These are phyloP conservation scores for Upupa epops DNA, from an alignment of 2,113 vertebrate genomes.

Conservation along the genomic window DNA sequence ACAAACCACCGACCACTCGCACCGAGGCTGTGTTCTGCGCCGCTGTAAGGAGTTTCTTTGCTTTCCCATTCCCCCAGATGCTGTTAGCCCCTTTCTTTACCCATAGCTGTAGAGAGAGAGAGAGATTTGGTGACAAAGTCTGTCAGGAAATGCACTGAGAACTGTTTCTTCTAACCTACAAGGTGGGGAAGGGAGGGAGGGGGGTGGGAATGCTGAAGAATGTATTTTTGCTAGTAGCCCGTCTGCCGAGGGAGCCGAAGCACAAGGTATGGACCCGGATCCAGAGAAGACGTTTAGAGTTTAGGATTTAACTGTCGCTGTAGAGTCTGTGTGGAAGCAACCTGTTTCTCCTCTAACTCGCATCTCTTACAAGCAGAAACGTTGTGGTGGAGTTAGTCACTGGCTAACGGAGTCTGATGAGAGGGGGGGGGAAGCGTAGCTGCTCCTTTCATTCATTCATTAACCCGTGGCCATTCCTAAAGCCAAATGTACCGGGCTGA, in stretches of 20 bases:
- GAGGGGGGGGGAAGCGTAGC: slow-evolving; percentile 59
- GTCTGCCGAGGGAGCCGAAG: slow-evolving; percentile 75
- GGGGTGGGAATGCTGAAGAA: slow-evolving; percentile 68
- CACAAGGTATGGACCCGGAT: slow-evolving; percentile 72
- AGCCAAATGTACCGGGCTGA: slow-evolving; percentile 70
- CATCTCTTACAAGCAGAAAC: slow-evolving; percentile 34
- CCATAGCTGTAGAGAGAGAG: slow-evolving; percentile 67
- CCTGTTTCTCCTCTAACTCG: slow-evolving; percentile 62
- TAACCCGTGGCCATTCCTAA: slow-evolving; percentile 79
- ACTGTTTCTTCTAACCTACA: slow-evolving; percentile 71
- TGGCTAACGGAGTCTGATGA: slow-evolving; percentile 67
- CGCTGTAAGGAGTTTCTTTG: slow-evolving; percentile 59
- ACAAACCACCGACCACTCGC: background rate
- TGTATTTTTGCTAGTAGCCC: slow-evolving; percentile 81
- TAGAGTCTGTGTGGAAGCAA: slow-evolving; percentile 70
- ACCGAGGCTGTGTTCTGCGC: slow-evolving; percentile 55
- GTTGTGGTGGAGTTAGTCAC: slow-evolving; percentile 63
- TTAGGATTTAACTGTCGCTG: slow-evolving; percentile 73
- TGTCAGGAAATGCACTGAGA: slow-evolving; percentile 81
- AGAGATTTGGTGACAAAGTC: slow-evolving; percentile 68
- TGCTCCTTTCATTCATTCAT: slow-evolving; percentile 57
- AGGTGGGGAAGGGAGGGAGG: background rate
- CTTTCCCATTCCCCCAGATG: slow-evolving; percentile 64
- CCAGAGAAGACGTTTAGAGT: slow-evolving; percentile 62
- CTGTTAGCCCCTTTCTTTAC: slow-evolving; percentile 68